A percentile compares a stretch with the other conserved stretches of the same genome.
Conservation (phyloP, 1,140 invertebrate genomes). For the Panulirus ornatus region DNA sequence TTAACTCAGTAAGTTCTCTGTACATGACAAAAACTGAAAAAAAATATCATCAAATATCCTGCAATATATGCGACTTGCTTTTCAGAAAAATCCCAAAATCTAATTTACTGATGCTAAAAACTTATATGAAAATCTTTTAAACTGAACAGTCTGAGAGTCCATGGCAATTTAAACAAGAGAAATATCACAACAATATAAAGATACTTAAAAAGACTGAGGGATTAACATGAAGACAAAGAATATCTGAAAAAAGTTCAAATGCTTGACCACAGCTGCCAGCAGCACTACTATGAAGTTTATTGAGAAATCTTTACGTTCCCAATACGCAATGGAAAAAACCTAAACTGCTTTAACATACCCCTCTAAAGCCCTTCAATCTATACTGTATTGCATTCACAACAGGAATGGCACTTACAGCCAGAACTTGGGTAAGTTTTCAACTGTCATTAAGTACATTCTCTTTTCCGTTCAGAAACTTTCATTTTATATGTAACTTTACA, state of each 20-base stretch:
- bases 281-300: background rate
- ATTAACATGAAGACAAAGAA: slow-evolving; percentile 3
- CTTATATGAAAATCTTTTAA: no score
- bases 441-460: no score
- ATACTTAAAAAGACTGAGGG: no score
- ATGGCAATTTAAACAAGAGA: no score
- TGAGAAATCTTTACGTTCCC: slow-evolving; percentile 5
- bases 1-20: no score
- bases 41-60: no score
- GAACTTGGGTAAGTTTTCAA: slow-evolving; percentile 42
- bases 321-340: background rate
- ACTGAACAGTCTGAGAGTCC: no score
- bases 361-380: slow-evolving; percentile 1
- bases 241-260: slow-evolving; percentile 31
- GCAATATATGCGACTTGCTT: no score
- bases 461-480: background rate
- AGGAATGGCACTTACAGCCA: slow-evolving; percentile 16
- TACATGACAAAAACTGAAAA: no score
- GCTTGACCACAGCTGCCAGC: slow-evolving; percentile 22
- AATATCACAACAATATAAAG: no score
- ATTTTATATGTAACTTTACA: background rate
- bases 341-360: slow-evolving; percentile 14
- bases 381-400: slow-evolving; percentile 31
- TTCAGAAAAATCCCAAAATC: no score
- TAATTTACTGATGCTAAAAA: no score